A percentile compares a stretch with the other conserved stretches of the same genome.
phyloP scores from a whole-genome alignment of 2,797 vertebrate species.

The Typhlichthys eigenmanni region DNA sequence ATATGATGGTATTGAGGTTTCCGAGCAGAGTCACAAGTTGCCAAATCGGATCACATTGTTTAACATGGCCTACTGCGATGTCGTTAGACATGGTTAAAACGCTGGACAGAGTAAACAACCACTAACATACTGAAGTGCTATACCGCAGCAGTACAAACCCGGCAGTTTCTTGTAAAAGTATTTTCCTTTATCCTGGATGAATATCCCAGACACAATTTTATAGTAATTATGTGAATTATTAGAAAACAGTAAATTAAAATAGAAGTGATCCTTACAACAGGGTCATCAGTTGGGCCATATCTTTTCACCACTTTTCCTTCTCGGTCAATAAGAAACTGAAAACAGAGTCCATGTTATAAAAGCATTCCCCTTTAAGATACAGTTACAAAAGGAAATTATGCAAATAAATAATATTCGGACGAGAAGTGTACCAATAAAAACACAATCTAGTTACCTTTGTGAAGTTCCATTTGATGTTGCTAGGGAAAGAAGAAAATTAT shows the following conservation, averaged over 20 bases:
- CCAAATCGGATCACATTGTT: too few relatives aligned
- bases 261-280: slow-evolving; percentile 75
- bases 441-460: slow-evolving; percentile 83
- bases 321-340: slow-evolving; percentile 89
- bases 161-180: too few relatives aligned
- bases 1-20: too few relatives aligned
- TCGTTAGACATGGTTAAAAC: too few relatives aligned
- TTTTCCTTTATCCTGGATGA: too few relatives aligned
- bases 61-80: too few relatives aligned
- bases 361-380: not conserved
- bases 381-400: not conserved
- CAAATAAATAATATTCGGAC: not conserved
- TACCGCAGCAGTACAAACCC: too few relatives aligned
- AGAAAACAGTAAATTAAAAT: not conserved
- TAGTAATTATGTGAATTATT: too few relatives aligned
- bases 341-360: not conserved
- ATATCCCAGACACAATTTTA: too few relatives aligned
- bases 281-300: slow-evolving; percentile 90
- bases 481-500: slow-evolving; percentile 8
- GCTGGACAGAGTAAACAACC: too few relatives aligned
- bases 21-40: too few relatives aligned
- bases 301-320: slow-evolving; percentile 90
- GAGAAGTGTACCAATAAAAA: accelerated
- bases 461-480: slow-evolving; percentile 96
- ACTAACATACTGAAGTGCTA: too few relatives aligned